Percentiles rank a stretch among this genome's conserved stretches.
These are phyloP conservation scores for Peucedramus taeniatus DNA, from an alignment of 2,113 vertebrate species.

Conservation along the genomic window DNA sequence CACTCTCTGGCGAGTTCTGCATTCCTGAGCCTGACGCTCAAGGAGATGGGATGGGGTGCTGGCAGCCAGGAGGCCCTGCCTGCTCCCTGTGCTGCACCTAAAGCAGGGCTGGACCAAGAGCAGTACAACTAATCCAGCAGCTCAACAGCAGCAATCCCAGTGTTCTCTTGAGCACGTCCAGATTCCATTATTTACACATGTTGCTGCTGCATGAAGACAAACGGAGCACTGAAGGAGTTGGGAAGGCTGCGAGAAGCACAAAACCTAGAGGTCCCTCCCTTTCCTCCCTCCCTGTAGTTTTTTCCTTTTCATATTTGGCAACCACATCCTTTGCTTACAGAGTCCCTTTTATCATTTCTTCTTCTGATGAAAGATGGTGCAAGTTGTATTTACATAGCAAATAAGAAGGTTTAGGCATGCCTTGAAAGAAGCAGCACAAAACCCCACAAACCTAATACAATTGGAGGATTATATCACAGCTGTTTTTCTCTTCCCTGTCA, in stretches of 20 bases:
- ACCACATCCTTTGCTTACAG: not conserved
- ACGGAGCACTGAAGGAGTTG: accelerated
- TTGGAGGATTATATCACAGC: not conserved
- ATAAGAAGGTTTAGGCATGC: not conserved
- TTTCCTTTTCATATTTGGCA: not conserved
- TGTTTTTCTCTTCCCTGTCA: not conserved
- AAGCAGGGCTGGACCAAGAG: not conserved
- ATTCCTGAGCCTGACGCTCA: not conserved
- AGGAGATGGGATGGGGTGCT: accelerated
- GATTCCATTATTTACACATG: accelerated
- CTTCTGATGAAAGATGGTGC: not conserved
- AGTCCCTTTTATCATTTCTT: not conserved
- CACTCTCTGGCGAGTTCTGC: not conserved
- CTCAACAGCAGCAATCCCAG: not conserved
- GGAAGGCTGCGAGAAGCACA: not conserved
- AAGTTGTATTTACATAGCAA: not conserved
- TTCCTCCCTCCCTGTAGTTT: not conserved
- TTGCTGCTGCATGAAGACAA: not conserved
- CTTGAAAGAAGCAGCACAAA: not conserved
- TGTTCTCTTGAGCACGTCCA: accelerated
- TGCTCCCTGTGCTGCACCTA: not conserved
- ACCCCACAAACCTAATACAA: not conserved
- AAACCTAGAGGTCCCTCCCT: not conserved
- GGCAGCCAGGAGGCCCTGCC: accelerated
- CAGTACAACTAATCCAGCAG: not conserved